Evolutionary conservation across 2,888 invertebrate species (phyloP), one percentile per base, ranked within the genome.

Genomic region (Gnatocerus cornutus): DNA sequence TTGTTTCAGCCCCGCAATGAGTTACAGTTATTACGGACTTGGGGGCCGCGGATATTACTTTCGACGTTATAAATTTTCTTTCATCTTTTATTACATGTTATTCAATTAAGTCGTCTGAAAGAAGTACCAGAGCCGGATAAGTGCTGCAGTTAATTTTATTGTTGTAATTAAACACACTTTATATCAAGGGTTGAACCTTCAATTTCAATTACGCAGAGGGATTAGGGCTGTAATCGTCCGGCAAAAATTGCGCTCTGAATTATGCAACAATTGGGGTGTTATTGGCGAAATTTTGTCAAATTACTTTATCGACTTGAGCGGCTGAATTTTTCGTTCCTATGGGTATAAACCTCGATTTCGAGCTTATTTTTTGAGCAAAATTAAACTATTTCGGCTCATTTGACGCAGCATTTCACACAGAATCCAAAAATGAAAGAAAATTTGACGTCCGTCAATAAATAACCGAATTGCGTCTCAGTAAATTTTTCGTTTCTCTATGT

Each of bases 51-150:
- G 53, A 53, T 53, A 53, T 53, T 53, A 16, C 14, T 8, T 13
- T 53, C 9, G 1, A 13, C 33, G 48, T 37, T 30, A 53, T 53
- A 53, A 53, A 53, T 53, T 53, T 53, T 37, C 53, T 53, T 53
- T 53, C 53, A 33, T 37, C 53, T 53, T 21, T 53, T 53, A 53
- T 53, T 53, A 53, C 53, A 53, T 37, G 30, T 53, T 53, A 53
- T 53, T 53, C 29, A 53, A 53, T 53, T 53, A 33, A 53, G 37
- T 13, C 14, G 4, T 53, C 37, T 16, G 14, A 53, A 53, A 53
- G 33, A 53, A 37, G 53, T 37, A 12, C 53, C 33, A 53, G 53
- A 9, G 33, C 14, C 16, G 33, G 53, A 33, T 37, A 10, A 53
- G 16, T 37, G 37, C 10, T 10, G 10, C 8, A 50, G 53, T 37